These are phyloP conservation scores for Diaprepes abbreviatus DNA, from an alignment of 2,888 invertebrate species.

Conservation along the genomic window DNA sequence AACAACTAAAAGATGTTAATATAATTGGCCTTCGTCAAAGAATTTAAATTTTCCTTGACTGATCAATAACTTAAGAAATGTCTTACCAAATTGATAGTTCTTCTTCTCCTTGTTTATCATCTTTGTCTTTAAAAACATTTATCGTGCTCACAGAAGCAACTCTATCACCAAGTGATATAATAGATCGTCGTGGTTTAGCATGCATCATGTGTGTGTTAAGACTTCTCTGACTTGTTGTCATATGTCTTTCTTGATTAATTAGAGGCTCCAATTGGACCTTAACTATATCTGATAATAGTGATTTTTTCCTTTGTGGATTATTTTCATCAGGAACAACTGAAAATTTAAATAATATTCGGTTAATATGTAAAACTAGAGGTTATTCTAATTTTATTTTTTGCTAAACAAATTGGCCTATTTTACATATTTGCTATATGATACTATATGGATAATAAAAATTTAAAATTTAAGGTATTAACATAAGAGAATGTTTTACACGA, in stretches of 20 bases:
- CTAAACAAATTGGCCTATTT: no score
- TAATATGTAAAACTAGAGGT: no score
- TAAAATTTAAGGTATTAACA: no score
- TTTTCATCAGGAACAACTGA: slow-evolving; percentile 11
- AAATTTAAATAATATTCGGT: no score
- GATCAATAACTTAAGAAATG: no score
- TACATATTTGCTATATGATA: no score
- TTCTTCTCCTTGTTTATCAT: neutral
- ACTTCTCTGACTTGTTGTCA: slow-evolving; percentile 26
- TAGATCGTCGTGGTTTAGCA: slow-evolving; percentile 54
- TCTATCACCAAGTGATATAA: slow-evolving; percentile 59
- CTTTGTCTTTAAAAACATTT: slow-evolving; percentile 32
- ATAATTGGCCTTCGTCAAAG: no score
- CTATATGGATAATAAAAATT: no score
- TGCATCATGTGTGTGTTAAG: slow-evolving; percentile 26
- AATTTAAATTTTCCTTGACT: no score
- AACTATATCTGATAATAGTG: slow-evolving; percentile 34
- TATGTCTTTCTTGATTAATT: slow-evolving; percentile 1
- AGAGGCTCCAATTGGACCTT: slow-evolving; percentile 47
- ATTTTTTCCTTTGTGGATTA: slow-evolving; percentile 14
- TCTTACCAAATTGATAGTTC: slow-evolving; percentile 34
- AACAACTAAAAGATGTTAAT: no score
- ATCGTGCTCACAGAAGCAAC: slow-evolving; percentile 56
- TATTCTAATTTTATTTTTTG: no score
- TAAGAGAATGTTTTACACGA: no score